A percentile compares a stretch with the other conserved stretches of the same genome.
phyloP scores from a whole-genome alignment of 1,140 invertebrate species.

The Agrilus planipennis region DNA sequence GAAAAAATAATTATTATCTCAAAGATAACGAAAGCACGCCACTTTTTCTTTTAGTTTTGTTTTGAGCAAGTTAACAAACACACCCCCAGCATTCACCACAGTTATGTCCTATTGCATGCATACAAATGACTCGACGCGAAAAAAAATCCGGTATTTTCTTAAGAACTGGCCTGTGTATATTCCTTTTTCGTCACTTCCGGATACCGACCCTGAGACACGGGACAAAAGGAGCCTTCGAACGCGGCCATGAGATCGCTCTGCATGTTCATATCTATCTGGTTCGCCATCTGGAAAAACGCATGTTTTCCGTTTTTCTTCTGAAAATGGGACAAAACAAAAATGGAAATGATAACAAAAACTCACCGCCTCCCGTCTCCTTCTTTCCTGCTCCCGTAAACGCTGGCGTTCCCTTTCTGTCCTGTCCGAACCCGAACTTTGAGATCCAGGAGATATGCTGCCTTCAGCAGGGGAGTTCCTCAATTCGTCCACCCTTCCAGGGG shows the following conservation, averaged over 20 bases:
- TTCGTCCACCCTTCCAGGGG: conserved; percentile 30
- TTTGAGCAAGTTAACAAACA: too few species aligned
- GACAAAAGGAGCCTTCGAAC: conserved; percentile 91
- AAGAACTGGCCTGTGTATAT: too few species aligned
- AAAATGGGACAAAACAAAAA: background rate
- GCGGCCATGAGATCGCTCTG: conserved; percentile 96
- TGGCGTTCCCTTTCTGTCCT: conserved; percentile 66
- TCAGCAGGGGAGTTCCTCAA: conserved; percentile 29
- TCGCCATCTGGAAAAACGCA: conserved; percentile 67
- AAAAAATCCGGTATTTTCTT: too few species aligned
- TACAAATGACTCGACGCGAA: too few species aligned
- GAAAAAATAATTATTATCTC: too few species aligned
- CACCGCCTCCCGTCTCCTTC: conserved; percentile 82
- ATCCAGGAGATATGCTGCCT: conserved; percentile 39
- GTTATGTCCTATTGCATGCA: too few species aligned
- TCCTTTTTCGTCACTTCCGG: too few species aligned
- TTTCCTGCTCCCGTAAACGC: conserved; percentile 74
- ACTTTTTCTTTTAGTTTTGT: too few species aligned
- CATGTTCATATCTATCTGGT: conserved; percentile 95
- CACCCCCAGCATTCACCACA: too few species aligned
- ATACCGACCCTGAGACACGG: too few species aligned
- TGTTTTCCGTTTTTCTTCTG: background rate
- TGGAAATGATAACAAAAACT: conserved; percentile 34
- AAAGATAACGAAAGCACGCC: too few species aligned
- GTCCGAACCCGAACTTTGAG: conserved; percentile 49